Percentiles rank a stretch among this genome's conserved stretches.
Evolutionary conservation across 2,113 vertebrate species (phyloP).

Genomic region (Cacatua alba): DNA sequence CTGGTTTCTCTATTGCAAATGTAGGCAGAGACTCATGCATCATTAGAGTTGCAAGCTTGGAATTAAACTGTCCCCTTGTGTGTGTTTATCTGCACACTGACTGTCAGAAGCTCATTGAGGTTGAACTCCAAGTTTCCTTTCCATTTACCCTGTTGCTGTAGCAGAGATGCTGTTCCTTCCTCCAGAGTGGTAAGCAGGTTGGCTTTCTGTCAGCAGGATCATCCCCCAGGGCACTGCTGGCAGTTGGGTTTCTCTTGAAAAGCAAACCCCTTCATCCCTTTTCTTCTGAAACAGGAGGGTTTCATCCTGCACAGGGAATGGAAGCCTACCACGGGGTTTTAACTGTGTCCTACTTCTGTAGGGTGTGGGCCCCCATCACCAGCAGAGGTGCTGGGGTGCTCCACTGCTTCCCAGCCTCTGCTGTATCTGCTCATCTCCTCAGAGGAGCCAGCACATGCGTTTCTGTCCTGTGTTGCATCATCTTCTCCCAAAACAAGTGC

Average conservation of each 20-base stretch:
- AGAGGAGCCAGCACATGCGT: rapidly evolving
- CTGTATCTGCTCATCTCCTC: neutral
- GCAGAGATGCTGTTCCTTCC: neutral
- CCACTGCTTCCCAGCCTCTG: neutral
- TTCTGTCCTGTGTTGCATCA: neutral
- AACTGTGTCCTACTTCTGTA: neutral
- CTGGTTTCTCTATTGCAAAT: neutral
- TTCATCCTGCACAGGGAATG: neutral
- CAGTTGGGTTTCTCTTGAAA: neutral
- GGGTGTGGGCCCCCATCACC: neutral
- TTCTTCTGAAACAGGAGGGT: neutral
- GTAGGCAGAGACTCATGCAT: neutral
- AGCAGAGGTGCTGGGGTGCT: neutral
- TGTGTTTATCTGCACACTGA: conserved; percentile 1
- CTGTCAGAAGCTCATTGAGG: neutral
- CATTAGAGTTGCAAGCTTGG: conserved; percentile 17
- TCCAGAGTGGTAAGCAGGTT: neutral
- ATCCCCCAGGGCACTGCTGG: neutral
- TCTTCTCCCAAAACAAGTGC: neutral
- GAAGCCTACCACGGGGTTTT: neutral
- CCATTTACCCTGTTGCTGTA: neutral
- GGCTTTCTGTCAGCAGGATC: neutral
- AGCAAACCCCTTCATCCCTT: neutral
- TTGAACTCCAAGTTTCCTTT: conserved; percentile 37
- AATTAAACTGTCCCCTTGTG: neutral